These are phyloP conservation scores for Zosterops pallidus DNA, from an alignment of 2,113 vertebrate genomes.

Conservation along the genomic window DNA sequence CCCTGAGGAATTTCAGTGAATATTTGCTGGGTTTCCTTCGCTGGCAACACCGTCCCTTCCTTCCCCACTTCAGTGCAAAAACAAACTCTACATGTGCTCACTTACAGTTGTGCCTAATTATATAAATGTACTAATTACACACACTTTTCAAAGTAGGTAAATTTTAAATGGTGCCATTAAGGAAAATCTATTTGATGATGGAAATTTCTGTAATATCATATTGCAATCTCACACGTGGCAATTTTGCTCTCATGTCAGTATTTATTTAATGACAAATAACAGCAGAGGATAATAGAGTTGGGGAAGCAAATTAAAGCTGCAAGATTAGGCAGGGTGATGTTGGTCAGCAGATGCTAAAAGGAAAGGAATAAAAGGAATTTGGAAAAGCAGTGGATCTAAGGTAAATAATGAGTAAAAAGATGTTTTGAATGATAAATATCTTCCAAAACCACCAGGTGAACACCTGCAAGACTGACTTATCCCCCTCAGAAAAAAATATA, in stretches of 20 bases:
- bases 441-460: not conserved
- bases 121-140: conserved; percentile 41
- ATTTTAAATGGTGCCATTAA: conserved; percentile 48
- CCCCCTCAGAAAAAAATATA: not conserved
- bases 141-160: conserved; percentile 52
- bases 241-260: conserved; percentile 40
- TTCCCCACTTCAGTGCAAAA: conserved; percentile 11
- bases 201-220: conserved; percentile 24
- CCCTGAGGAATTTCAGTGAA: not conserved
- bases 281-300: not conserved
- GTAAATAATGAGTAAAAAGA: not conserved
- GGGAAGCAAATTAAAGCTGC: conserved; percentile 2
- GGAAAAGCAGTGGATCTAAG: not conserved
- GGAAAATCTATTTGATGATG: conserved; percentile 33
- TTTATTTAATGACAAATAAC: conserved; percentile 50
- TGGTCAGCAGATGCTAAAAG: conserved; percentile 24
- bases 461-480: not conserved
- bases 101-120: conserved; percentile 51
- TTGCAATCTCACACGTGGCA: not conserved
- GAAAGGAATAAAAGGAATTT: not conserved
- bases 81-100: conserved; percentile 2
- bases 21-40: not conserved
- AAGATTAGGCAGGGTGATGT: not conserved
- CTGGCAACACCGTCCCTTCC: not conserved
- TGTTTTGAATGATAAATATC: not conserved